phyloP scores from a whole-genome alignment of 1,140 invertebrate species.

The Pararge aegeria region DNA sequence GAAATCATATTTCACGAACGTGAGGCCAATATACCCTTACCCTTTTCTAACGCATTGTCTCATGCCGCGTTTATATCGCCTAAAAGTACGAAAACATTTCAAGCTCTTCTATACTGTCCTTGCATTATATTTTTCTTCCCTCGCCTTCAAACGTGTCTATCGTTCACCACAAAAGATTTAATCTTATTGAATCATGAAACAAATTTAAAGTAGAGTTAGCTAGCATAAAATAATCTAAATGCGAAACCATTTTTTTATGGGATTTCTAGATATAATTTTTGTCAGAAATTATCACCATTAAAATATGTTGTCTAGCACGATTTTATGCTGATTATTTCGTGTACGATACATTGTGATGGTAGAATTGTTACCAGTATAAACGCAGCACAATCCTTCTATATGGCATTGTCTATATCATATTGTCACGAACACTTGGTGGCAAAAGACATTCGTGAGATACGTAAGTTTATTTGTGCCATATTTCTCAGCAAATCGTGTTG shows the following conservation, averaged over 20 bases:
- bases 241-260: too few relatives aligned
- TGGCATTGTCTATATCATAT: slow-evolving; percentile 74
- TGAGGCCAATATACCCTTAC: slow-evolving; percentile 66
- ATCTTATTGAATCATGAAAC: too few relatives aligned
- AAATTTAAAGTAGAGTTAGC: too few relatives aligned
- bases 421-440: slow-evolving; percentile 72
- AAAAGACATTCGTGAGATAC: slow-evolving; percentile 65
- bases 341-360: neutral
- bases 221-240: too few relatives aligned
- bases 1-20: slow-evolving; percentile 76
- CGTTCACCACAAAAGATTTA: too few relatives aligned
- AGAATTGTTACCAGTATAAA: slow-evolving; percentile 33
- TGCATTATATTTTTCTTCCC: too few relatives aligned
- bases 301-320: too few relatives aligned
- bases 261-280: too few relatives aligned
- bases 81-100: neutral
- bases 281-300: too few relatives aligned
- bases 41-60: slow-evolving; percentile 62
- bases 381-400: slow-evolving; percentile 66
- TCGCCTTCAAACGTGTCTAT: too few relatives aligned
- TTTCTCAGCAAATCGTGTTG: slow-evolving; percentile 51
- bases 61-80: slow-evolving; percentile 43
- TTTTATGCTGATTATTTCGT: neutral
- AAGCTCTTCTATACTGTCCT: neutral
- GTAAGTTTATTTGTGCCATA: slow-evolving; percentile 69